Evolutionary conservation across 1,140 invertebrate species (phyloP), one percentile per base, ranked within the genome.

Genomic region (Nasonia giraulti): DNA sequence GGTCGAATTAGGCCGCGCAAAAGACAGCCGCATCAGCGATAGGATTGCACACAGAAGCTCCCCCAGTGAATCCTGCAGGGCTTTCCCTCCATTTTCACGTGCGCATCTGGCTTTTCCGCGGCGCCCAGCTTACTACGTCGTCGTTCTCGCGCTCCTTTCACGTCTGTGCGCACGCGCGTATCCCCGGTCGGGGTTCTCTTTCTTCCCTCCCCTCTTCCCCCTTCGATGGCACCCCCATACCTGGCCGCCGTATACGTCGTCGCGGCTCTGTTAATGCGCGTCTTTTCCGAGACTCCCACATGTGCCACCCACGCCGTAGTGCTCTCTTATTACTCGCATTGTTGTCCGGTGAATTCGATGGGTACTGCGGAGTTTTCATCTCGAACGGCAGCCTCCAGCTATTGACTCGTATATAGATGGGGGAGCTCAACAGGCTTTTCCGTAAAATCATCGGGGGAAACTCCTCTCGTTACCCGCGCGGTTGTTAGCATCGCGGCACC

Each of bases 241-340:
- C 62, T n/a, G 14, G 33, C 40, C 40, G 55, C 27, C 27, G 1
- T 27, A 27, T 27, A 27, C 55, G 47, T 78, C 76, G 27, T 27
- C 27, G 55, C 62, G 55, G 50, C 66, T 62, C 66, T 80, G 55
- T 80, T 69, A 69, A 80, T 40, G 27, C 31, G 17, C 78, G 31
- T 68, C 78, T 50, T 37, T 62, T 14, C 14, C n/a, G 5, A 27
- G 27, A 14, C 37, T 62, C 50, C 11, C 12, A n/a, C 37, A n/a
- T 10, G n/a, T 23, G 20, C 20, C 74, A 7, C 20, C 17, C 2
- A 23, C 69, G 10, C 31, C 69, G 69, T 27, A 0, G 27, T 27
- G 27, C 27, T 27, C 40, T 33, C 40, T 62, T 62, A 8, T 12
- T 23, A 44, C 8, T 44, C 40, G 6, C 40, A 44, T 44, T 44